A percentile compares a stretch with the other conserved stretches of the same genome.
These are phyloP conservation scores for Myotis lucifugus DNA, from an alignment of 2,113 vertebrate species.

Conservation along the genomic window DNA sequence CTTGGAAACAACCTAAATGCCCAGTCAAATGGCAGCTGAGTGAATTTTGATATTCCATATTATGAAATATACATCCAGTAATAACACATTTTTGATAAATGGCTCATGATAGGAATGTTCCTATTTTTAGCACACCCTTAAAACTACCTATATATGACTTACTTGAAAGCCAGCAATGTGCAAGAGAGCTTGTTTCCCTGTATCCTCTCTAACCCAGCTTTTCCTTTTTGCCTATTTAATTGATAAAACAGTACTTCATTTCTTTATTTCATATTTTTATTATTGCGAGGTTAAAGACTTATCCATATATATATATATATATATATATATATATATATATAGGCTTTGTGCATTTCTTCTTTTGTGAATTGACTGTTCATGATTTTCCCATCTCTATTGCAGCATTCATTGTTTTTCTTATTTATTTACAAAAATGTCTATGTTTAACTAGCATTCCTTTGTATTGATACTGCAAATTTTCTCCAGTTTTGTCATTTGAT, in stretches of 20 bases:
- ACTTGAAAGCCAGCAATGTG: not conserved
- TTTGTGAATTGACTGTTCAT: not conserved
- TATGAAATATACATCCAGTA: not conserved
- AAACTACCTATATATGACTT: not conserved
- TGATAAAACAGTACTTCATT: not conserved
- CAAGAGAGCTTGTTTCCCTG: not conserved
- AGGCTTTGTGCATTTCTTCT: not conserved
- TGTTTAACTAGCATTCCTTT: not conserved
- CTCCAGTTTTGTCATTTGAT: not conserved
- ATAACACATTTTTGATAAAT: not conserved
- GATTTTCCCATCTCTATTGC: not conserved
- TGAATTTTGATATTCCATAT: not conserved
- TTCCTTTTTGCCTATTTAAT: not conserved
- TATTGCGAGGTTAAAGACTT: not conserved
- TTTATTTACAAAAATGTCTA: not conserved
- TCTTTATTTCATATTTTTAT: not conserved
- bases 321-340: not conserved
- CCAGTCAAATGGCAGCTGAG: not conserved
- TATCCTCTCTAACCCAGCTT: not conserved
- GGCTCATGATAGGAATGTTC: not conserved
- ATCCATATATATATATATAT: not conserved
- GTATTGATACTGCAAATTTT: not conserved
- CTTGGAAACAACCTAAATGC: not conserved
- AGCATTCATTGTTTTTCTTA: not conserved
- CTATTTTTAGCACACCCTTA: not conserved